phyloP scores from a whole-genome alignment of 2,113 vertebrate species.

The Stegostoma tigrinum region DNA sequence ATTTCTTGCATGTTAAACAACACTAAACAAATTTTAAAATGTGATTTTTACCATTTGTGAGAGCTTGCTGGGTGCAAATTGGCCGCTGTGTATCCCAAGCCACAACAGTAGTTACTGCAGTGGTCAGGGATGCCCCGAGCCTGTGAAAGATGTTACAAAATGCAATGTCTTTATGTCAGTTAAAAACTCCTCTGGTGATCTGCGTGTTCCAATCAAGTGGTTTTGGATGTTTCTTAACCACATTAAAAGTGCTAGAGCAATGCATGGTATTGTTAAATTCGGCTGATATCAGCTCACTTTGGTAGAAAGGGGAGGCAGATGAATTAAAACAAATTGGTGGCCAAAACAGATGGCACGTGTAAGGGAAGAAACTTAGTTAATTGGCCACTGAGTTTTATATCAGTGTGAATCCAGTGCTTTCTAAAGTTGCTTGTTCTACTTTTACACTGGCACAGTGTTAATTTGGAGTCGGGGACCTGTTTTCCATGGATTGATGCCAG shows the following conservation, averaged over 20 bases:
- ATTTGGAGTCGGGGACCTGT: background rate
- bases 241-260: too few species aligned
- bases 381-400: background rate
- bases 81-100: background rate
- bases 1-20: background rate
- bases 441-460: background rate
- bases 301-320: background rate
- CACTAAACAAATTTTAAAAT: background rate
- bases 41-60: background rate
- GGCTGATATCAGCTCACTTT: background rate
- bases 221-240: too few species aligned
- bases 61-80: background rate
- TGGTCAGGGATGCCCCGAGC: too few species aligned
- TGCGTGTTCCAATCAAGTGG: too few species aligned
- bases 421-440: background rate
- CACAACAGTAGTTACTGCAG: background rate
- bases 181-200: too few species aligned
- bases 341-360: background rate
- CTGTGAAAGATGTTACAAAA: too few species aligned
- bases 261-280: background rate
- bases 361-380: background rate
- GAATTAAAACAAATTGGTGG: background rate
- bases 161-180: too few species aligned
- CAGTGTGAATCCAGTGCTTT: background rate
- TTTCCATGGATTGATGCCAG: background rate